Evolutionary conservation across 1,140 invertebrate genomes (phyloP).

Genomic region (Brachionus calyciflorus): DNA sequence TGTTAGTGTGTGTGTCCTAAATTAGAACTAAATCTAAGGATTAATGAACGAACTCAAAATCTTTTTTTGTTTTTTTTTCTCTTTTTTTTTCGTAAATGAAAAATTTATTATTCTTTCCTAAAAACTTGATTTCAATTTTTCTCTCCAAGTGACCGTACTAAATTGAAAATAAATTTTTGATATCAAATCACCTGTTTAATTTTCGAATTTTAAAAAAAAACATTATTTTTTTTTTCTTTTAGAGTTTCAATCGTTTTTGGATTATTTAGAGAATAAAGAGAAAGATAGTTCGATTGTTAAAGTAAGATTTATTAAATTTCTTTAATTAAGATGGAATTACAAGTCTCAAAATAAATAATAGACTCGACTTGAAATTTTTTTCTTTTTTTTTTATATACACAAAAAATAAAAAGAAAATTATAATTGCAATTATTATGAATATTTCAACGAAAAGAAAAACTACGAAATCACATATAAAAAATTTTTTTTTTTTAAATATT

Average conservation of each 20-base stretch:
- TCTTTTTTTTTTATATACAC: neutral
- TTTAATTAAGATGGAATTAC: neutral
- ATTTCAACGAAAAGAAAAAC: neutral
- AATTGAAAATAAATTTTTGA: too few relatives aligned
- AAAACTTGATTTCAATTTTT: too few relatives aligned
- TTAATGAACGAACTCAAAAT: neutral
- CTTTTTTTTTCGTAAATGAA: too few relatives aligned
- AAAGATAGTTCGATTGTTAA: constrained; percentile 25
- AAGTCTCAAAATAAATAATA: neutral
- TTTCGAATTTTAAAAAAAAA: too few relatives aligned
- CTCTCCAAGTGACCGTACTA: too few relatives aligned
- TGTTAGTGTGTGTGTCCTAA: constrained; percentile 28
- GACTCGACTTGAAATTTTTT: too few relatives aligned
- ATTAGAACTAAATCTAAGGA: constrained; percentile 18
- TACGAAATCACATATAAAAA: constrained; percentile 1
- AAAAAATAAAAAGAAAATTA: constrained; percentile 5
- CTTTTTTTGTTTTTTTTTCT: constrained; percentile 9
- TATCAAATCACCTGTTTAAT: too few relatives aligned
- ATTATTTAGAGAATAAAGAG: constrained; percentile 39
- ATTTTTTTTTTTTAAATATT: neutral
- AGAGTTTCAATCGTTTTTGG: constrained; percentile 46
- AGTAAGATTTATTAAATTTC: neutral
- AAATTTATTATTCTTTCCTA: too few relatives aligned
- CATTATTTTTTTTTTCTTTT: constrained; percentile 12
- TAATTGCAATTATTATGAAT: constrained; percentile 42